phyloP scores from a whole-genome alignment of 1,140 invertebrate species.

The Sipha flava region DNA sequence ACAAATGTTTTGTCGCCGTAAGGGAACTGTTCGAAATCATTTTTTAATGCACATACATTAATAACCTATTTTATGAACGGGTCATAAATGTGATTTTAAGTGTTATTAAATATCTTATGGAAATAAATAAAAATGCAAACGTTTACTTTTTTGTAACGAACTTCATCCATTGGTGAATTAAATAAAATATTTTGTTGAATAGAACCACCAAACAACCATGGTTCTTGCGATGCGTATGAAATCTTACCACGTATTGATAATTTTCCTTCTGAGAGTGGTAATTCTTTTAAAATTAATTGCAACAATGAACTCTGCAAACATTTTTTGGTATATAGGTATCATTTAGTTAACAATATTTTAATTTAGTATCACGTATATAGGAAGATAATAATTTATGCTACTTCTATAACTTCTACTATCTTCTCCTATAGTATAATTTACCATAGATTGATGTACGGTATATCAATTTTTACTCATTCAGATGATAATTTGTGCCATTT shows the following conservation, averaged over 20 bases:
- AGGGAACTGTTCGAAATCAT: constrained; percentile 82
- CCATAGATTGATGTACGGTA: too few species aligned
- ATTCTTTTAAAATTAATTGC: constrained; percentile 69
- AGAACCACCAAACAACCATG: constrained; percentile 75
- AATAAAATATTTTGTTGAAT: constrained; percentile 85
- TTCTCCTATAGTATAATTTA: too few species aligned
- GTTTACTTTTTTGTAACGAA: constrained; percentile 60
- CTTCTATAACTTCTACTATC: too few species aligned
- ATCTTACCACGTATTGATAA: constrained; percentile 65
- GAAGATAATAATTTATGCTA: too few species aligned
- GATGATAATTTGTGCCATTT: too few species aligned
- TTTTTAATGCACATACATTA: constrained; percentile 69
- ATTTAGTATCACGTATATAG: too few species aligned
- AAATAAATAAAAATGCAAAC: too few species aligned
- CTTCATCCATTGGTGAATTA: constrained; percentile 62
- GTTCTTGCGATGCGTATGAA: constrained; percentile 82
- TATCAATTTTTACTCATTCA: too few species aligned
- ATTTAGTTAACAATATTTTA: too few species aligned
- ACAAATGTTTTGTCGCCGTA: constrained; percentile 87
- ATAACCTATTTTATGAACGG: constrained; percentile 49
- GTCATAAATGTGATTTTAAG: constrained; percentile 38
- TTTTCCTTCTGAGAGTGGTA: constrained; percentile 57
- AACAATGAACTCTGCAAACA: constrained; percentile 55
- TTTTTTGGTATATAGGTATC: background rate
- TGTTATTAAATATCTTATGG: too few species aligned